These are phyloP conservation scores for Ips typographus DNA, from an alignment of 1,140 invertebrate species.

Conservation along the genomic window DNA sequence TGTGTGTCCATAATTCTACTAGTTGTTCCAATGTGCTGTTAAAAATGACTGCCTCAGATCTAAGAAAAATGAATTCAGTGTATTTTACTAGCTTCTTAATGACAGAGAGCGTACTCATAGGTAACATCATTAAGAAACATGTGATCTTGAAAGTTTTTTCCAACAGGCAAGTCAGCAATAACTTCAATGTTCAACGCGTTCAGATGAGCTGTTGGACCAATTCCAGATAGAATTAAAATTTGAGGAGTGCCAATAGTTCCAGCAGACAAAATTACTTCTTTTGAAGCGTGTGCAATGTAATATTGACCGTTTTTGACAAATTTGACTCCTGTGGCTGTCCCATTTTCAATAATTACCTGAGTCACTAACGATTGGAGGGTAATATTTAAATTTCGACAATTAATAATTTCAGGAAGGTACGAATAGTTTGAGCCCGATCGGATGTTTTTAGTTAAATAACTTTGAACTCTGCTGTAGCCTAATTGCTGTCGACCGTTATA, in stretches of 20 bases:
- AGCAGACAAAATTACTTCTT: conserved; percentile 75
- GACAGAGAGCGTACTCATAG: no score
- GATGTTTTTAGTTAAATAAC: conserved; percentile 20
- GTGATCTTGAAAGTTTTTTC: conserved; percentile 76
- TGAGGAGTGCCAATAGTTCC: conserved; percentile 76
- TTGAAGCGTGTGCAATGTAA: conserved; percentile 54
- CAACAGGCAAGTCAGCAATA: conserved; percentile 69
- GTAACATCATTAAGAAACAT: no score
- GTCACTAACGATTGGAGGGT: conserved; percentile 64
- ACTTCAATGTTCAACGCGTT: conserved; percentile 62
- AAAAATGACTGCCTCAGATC: not conserved
- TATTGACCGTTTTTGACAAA: conserved; percentile 59
- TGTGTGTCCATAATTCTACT: not conserved
- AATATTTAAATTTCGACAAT: conserved; percentile 32
- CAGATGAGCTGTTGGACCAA: conserved; percentile 74
- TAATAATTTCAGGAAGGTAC: conserved; percentile 24
- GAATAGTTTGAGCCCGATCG: conserved; percentile 42
- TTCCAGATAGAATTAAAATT: conserved; percentile 81
- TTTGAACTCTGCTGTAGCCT: conserved; percentile 22
- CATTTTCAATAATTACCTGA: conserved; percentile 64
- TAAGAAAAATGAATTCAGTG: not conserved
- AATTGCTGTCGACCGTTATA: conserved; percentile 44
- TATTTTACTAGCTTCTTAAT: no score
- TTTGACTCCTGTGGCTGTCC: conserved; percentile 69
- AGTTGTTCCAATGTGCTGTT: not conserved